A percentile compares a stretch with the other conserved stretches of the same genome.
phyloP scores from a whole-genome alignment of 2,113 vertebrate genomes.

The Zootoca vivipara region DNA sequence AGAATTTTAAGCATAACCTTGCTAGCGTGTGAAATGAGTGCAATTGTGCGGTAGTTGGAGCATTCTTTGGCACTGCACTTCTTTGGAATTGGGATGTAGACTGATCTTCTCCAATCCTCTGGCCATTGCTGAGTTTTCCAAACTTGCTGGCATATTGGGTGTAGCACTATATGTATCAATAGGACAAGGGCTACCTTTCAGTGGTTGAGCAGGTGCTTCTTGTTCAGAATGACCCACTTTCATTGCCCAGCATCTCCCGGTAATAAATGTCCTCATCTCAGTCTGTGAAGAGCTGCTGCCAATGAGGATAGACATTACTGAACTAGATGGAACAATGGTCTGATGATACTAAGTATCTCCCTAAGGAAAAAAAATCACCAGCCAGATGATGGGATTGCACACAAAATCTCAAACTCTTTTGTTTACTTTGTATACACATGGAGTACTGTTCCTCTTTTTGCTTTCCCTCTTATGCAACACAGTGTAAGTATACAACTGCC shows the following conservation, averaged over 20 bases:
- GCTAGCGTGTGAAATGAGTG: no score
- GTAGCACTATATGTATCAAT: background rate
- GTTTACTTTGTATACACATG: background rate
- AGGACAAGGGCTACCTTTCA: background rate
- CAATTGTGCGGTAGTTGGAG: no score
- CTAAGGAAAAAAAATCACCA: background rate
- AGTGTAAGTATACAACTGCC: background rate
- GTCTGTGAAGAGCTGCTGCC: no score
- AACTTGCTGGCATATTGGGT: no score
- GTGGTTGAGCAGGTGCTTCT: background rate
- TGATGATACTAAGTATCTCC: background rate
- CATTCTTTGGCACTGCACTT: no score
- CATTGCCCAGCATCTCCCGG: no score
- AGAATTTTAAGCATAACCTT: no score
- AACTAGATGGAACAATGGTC: background rate
- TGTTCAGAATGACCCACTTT: no score
- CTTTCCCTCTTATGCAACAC: background rate
- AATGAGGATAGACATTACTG: no score
- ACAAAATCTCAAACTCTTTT: background rate
- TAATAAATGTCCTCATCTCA: background rate
- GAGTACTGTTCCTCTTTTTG: background rate
- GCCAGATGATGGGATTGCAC: background rate
- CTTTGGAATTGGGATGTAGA: no score
- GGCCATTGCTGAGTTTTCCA: no score
- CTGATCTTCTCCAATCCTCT: no score